Evolutionary conservation across 2,797 vertebrate species (phyloP).

Genomic region (Ateles fusciceps): DNA sequence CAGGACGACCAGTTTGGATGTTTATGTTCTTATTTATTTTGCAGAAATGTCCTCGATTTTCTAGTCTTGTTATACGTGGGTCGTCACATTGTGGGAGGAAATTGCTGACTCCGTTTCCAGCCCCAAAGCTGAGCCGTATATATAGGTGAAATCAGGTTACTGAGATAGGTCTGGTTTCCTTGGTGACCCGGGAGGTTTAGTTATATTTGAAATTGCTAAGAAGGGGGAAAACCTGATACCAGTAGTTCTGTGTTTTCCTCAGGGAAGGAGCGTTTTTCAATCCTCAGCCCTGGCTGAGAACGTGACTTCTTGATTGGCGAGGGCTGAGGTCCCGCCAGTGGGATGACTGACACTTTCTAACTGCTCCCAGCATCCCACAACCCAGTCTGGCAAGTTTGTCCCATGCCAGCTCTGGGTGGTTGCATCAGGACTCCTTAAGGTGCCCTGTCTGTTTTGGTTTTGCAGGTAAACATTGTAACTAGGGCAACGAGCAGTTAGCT

Average conservation of each 20-base stretch:
- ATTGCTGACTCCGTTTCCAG: slow-evolving; percentile 11
- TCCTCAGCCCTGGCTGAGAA: not conserved
- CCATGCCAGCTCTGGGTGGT: not conserved
- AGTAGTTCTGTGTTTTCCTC: not conserved
- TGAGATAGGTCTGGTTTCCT: slow-evolving; percentile 62
- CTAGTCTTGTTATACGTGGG: not conserved
- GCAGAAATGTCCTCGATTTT: not conserved
- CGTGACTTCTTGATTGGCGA: not conserved
- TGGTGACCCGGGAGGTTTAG: slow-evolving; percentile 52
- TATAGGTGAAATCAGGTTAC: slow-evolving; percentile 62
- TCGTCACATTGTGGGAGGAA: slow-evolving; percentile 9
- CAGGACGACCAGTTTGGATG: not conserved
- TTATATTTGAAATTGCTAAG: slow-evolving; percentile 65
- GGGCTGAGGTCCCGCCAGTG: not conserved
- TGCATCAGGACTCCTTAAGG: not conserved
- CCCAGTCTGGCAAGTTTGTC: slow-evolving; percentile 27
- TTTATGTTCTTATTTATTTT: slow-evolving; percentile 18
- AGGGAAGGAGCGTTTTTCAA: not conserved
- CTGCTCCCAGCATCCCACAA: slow-evolving; percentile 33
- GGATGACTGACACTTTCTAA: not conserved
- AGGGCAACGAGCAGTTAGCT: slow-evolving; percentile 38
- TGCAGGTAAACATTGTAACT: slow-evolving; percentile 57
- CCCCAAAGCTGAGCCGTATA: not conserved
- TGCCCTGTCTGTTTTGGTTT: slow-evolving; percentile 41
- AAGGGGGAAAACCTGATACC: slow-evolving; percentile 2